A percentile compares a stretch with the other conserved stretches of the same genome.
These are phyloP conservation scores for Netelia fuscicornis DNA, from an alignment of 2,888 invertebrate species.

Conservation along the genomic window DNA sequence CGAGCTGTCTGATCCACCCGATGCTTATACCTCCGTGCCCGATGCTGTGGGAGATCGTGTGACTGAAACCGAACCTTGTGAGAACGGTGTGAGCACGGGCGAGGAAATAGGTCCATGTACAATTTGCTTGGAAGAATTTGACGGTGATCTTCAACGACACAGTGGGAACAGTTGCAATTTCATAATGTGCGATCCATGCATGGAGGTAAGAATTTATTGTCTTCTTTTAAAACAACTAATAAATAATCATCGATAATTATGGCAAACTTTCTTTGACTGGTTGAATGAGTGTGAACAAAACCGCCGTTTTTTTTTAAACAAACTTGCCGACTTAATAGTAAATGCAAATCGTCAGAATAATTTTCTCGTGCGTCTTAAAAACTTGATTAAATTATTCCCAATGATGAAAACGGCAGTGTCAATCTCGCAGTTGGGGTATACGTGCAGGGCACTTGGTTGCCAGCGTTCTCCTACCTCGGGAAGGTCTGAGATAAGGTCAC, in stretches of 20 bases:
- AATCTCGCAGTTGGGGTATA: constrained; percentile 92
- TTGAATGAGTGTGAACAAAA: too few relatives aligned
- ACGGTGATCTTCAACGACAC: constrained; percentile 86
- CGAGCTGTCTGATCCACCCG: constrained; percentile 82
- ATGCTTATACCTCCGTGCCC: constrained; percentile 75
- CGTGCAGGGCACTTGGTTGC: constrained; percentile 88
- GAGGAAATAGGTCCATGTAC: constrained; percentile 85
- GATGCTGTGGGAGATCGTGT: constrained; percentile 77
- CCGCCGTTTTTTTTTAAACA: neutral
- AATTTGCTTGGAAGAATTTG: constrained; percentile 88
- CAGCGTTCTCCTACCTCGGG: constrained; percentile 87
- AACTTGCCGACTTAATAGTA: neutral
- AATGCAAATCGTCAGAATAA: too few relatives aligned
- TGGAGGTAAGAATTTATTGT: constrained; percentile 84
- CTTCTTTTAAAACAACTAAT: neutral
- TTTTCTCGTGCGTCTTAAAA: neutral
- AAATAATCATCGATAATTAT: constrained; percentile 7
- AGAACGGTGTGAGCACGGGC: constrained; percentile 74
- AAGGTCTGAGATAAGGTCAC: constrained; percentile 92
- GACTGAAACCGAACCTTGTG: constrained; percentile 74
- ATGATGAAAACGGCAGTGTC: constrained; percentile 87
- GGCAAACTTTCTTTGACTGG: neutral
- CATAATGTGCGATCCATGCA: constrained; percentile 86
- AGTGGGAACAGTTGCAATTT: constrained; percentile 86
- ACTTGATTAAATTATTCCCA: constrained; percentile 70